phyloP scores from a whole-genome alignment of 2,797 vertebrate genomes.

The Characodon lateralis region DNA sequence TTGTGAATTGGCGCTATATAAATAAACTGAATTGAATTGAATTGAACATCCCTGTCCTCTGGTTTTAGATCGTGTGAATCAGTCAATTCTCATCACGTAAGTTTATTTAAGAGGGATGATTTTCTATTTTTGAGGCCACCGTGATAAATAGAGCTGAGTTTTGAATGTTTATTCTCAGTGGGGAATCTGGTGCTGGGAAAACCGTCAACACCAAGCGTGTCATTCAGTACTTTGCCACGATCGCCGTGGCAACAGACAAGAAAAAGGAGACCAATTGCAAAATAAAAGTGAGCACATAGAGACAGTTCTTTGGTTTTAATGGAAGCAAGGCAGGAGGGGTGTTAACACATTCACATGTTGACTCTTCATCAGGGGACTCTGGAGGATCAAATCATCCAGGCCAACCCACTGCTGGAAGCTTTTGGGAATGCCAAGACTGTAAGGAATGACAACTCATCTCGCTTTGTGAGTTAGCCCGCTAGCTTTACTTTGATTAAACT shows the following conservation, averaged over 20 bases:
- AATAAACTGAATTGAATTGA: no score
- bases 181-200: constrained; percentile 82
- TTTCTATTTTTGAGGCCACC: rapidly evolving
- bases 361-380: constrained; percentile 70
- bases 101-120: constrained; percentile 34
- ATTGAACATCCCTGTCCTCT: constrained; percentile 3
- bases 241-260: constrained; percentile 70
- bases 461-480: constrained; percentile 55
- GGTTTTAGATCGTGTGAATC: constrained; percentile 84
- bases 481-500: not conserved
- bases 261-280: constrained; percentile 66
- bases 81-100: constrained; percentile 88
- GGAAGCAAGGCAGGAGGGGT: not conserved
- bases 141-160: not conserved
- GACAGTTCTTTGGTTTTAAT: not conserved
- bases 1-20: no score
- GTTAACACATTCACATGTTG: not conserved
- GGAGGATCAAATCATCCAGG: constrained; percentile 76
- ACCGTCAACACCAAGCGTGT: constrained; percentile 81
- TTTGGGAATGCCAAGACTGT: constrained; percentile 80
- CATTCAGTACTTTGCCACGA: constrained; percentile 82
- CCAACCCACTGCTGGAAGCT: constrained; percentile 71
- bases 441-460: constrained; percentile 71
- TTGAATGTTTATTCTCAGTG: constrained; percentile 43
- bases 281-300: constrained; percentile 47